Conservation (phyloP, 1,140 invertebrate species). For the Neodiprion pinetum region DNA sequence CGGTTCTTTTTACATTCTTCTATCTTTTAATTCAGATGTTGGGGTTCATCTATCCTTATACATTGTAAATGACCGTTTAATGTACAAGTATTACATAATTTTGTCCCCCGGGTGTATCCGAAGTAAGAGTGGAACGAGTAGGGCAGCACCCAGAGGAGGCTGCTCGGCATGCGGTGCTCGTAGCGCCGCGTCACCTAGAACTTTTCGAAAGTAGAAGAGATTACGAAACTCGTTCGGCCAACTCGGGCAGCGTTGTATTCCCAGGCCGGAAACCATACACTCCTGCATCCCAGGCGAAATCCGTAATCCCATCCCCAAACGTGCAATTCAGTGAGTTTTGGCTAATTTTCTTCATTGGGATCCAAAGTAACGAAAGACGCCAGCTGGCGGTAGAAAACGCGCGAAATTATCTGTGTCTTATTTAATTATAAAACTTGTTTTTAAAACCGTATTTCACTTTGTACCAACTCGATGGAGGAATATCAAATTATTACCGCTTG, state of each 20-base stretch:
- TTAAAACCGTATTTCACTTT: no score
- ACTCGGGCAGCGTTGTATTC: background rate
- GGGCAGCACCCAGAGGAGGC: background rate
- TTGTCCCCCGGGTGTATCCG: background rate
- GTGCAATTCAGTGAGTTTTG: background rate
- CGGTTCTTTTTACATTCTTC: no score
- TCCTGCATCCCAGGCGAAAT: background rate
- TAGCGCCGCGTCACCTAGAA: background rate
- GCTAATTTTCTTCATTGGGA: background rate
- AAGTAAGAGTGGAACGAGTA: background rate
- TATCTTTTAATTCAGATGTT: no score
- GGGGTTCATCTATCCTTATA: no score
- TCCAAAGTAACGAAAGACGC: no score
- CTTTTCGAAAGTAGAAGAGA: constrained; percentile 5
- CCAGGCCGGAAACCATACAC: background rate
- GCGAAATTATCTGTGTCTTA: no score
- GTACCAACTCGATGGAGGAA: no score
- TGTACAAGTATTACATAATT: no score
- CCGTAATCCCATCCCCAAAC: background rate
- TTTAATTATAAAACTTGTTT: no score
- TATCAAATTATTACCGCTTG: no score
- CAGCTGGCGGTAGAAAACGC: no score
- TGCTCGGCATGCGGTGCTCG: background rate
- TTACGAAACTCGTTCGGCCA: constrained; percentile 7
- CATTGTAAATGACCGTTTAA: no score